Evolutionary conservation across 2,888 invertebrate genomes (phyloP).

Genomic region (Hylaea fasciaria): DNA sequence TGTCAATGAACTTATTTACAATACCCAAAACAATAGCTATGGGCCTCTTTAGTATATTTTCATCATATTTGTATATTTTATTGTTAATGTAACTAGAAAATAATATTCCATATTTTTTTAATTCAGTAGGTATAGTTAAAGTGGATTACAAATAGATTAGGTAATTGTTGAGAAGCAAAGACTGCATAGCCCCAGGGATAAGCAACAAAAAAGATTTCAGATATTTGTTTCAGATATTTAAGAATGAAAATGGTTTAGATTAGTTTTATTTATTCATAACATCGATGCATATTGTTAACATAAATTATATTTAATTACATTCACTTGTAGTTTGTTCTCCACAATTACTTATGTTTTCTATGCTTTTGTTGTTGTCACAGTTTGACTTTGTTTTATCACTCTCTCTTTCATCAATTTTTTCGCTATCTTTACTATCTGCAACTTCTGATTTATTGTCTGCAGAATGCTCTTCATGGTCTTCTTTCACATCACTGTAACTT

Average conservation of each 20-base stretch:
- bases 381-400: neutral
- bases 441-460: conserved; percentile 32
- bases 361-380: neutral
- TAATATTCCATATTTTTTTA: too few relatives aligned
- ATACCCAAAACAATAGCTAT: conserved; percentile 37
- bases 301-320: neutral
- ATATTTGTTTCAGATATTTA: too few relatives aligned
- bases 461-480: too few relatives aligned
- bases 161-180: too few relatives aligned
- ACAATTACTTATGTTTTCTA: conserved; percentile 3
- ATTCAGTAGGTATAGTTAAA: too few relatives aligned
- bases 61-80: too few relatives aligned
- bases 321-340: conserved; percentile 24
- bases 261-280: conserved; percentile 6
- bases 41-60: conserved; percentile 18
- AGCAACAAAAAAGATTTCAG: too few relatives aligned
- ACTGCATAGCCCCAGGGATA: too few relatives aligned
- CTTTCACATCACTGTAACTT: conserved; percentile 33
- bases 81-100: too few relatives aligned
- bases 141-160: too few relatives aligned
- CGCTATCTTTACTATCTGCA: neutral
- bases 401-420: conserved; percentile 29
- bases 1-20: conserved; percentile 39
- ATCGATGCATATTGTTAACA: too few relatives aligned
- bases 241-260: neutral